These are phyloP conservation scores for Muschampia staudingeri DNA, from an alignment of 2,888 invertebrate genomes.

Conservation along the genomic window DNA sequence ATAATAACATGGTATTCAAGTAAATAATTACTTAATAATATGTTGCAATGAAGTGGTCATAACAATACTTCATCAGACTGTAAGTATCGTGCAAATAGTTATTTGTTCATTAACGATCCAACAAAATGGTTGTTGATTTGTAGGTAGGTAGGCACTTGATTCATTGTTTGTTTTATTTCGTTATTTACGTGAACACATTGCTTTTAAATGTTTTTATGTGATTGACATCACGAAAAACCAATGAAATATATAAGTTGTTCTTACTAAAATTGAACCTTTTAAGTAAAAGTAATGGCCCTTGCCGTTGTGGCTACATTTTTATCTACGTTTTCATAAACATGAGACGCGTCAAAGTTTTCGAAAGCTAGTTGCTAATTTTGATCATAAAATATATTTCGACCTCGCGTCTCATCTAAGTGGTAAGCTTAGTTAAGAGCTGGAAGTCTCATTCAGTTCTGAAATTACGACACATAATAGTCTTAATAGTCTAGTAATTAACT, in stretches of 20 bases:
- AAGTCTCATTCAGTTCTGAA: no score
- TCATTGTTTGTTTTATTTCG: neutral
- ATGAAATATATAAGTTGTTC: neutral
- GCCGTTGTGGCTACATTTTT: neutral
- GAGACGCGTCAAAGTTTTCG: no score
- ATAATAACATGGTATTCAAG: neutral
- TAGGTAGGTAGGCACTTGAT: neutral
- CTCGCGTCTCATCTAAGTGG: no score
- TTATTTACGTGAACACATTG: neutral
- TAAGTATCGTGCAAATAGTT: conserved; percentile 6
- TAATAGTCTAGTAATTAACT: no score
- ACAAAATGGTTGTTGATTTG: neutral
- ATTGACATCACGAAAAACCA: neutral
- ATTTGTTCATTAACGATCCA: conserved; percentile 3
- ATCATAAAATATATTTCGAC: no score
- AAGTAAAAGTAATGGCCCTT: neutral
- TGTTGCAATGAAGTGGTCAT: neutral
- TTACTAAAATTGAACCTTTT: neutral
- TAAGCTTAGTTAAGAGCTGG: no score
- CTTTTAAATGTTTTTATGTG: neutral
- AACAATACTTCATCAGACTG: conserved; percentile 24
- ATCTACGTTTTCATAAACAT: no score
- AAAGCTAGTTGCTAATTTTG: no score
- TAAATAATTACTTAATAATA: conserved; percentile 8
- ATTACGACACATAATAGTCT: no score